Percentiles rank a stretch among this genome's conserved stretches.
These are phyloP conservation scores for Bombyx huttoni DNA, from an alignment of 2,888 invertebrate genomes.

Conservation along the genomic window DNA sequence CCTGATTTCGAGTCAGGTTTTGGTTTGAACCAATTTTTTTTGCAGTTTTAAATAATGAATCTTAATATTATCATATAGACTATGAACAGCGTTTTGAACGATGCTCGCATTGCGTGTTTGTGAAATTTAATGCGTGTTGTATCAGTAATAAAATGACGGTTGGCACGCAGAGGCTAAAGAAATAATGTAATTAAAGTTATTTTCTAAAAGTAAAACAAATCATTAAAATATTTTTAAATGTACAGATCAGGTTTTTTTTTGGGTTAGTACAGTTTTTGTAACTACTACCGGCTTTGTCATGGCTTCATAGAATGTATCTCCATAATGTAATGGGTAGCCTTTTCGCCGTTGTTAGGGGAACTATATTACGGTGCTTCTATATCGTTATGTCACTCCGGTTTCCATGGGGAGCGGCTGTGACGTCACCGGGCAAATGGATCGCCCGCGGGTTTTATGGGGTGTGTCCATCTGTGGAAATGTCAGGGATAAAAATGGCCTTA, in stretches of 20 bases:
- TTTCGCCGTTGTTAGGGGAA: not conserved
- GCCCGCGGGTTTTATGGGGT: slow-evolving; percentile 34
- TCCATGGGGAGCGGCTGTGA: slow-evolving; percentile 41
- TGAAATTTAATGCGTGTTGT: not conserved
- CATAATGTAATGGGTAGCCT: not conserved
- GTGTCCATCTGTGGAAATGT: slow-evolving; percentile 22
- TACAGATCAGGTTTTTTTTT: too few relatives aligned
- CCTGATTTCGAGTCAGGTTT: too few relatives aligned
- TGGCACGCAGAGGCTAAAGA: not conserved
- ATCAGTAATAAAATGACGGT: not conserved
- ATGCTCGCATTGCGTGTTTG: not conserved
- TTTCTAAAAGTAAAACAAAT: not conserved
- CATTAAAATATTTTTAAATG: too few relatives aligned
- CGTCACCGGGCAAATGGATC: slow-evolving; percentile 34
- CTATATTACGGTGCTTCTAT: not conserved
- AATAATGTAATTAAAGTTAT: not conserved
- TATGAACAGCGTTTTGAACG: not conserved
- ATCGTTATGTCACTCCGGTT: slow-evolving; percentile 8
- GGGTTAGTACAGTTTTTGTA: too few relatives aligned
- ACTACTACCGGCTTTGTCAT: too few relatives aligned
- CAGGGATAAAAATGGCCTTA: slow-evolving; percentile 1
- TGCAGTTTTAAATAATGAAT: not conserved
- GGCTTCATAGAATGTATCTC: not conserved
- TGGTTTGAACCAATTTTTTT: not conserved
- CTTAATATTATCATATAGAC: not conserved